Base-by-base conservation (phyloP, 2,113 vertebrate species). In the Xiphorhynchus elegans region DNA sequence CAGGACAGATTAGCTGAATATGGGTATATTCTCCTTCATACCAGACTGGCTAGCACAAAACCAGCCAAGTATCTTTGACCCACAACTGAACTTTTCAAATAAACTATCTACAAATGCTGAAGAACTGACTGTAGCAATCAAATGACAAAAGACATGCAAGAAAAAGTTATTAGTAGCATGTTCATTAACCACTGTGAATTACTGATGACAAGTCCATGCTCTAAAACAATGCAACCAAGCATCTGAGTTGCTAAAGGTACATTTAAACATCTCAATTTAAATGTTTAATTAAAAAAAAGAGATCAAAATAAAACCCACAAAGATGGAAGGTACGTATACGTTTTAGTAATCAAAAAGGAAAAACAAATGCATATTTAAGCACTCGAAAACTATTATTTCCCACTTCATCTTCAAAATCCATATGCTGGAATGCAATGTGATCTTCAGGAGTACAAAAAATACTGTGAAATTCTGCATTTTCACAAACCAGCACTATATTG, bases 281-380 rank as follows among this genome's bases (percentile, higher is more conserved):
- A 37, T 31, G 18, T 68, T 87, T 77, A 28, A n/a, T 42, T 0
- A 25, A 42, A 62, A 63, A 37, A 24, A 81, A 40, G 6, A 50
- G 2, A 50, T 28, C 4, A 3, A 49, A 89, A 46, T 17, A 62
- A 56, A 23, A 1, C 0, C 2, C 18, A 46, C 21, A 42, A 60
- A 80, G 5, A 17, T 77, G 55, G 25, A 77, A 89, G 4, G 13
- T 35, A 0, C 15, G 8, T 70, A n/a, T 13, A 5, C n/a, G 6
- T 50, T 56, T 67, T 18, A 49, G 11, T 66, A 90, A n/a, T 20
- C 33, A 66, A 75, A 87, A 90, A 26, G 13, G 29, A 46, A 74
- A 87, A 78, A 39, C 56, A 62, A 62, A 52, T 16, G n/a, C 2
- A 58, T 7, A 24, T 58, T 31, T 17, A 67, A 62, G 33, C 14